Base-by-base conservation (phyloP, 2,113 vertebrate genomes). In the Pelobates fuscus region DNA sequence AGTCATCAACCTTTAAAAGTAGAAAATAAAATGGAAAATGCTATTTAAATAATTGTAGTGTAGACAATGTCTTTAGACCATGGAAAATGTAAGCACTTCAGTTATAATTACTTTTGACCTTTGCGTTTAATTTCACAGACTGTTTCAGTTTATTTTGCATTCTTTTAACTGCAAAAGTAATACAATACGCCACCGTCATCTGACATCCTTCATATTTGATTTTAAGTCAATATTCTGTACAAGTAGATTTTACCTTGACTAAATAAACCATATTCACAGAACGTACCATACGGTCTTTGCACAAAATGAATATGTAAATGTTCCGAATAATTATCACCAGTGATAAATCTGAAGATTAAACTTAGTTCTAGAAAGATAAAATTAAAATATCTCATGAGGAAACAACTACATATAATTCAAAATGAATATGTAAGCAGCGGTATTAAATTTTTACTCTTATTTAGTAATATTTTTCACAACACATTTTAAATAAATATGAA, bases 371-470 rank as follows among this genome's bases (percentile, higher is more conserved):
- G 78, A 76, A 77, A 77, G 78, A 78, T 65, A 75, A 59, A 78
- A 74, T 76, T 79, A 64, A 78, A 62, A 78, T 59, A 79, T 79
- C 57, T 82, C 46, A 29, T 43, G 69, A 12, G 61, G 25, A 26
- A 81, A 6, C 70, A 49, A 7, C 26, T 67, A 8, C 63, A 80
- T 70, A 82, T 68, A 12, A 83, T 79, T 80, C 70, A 82, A 81
- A 86, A 81, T 81, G 78, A 82, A 77, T 84, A 62, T 80, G 68
- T 58, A 2, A 58, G 61, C 20, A 83, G 81, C 78, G 61, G 81
- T 80, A 82, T 77, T 85, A 44, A 63, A 79, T 21, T 37, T 37
- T 63, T 17, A 29, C 37, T 63, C 18, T 8, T 20, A 32, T 21
- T 7, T 61, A 11, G 26, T 37, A 63, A 37, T 63, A 37, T 63